These are phyloP conservation scores for Psittacula echo DNA, from an alignment of 2,797 vertebrate genomes.

Conservation along the genomic window DNA sequence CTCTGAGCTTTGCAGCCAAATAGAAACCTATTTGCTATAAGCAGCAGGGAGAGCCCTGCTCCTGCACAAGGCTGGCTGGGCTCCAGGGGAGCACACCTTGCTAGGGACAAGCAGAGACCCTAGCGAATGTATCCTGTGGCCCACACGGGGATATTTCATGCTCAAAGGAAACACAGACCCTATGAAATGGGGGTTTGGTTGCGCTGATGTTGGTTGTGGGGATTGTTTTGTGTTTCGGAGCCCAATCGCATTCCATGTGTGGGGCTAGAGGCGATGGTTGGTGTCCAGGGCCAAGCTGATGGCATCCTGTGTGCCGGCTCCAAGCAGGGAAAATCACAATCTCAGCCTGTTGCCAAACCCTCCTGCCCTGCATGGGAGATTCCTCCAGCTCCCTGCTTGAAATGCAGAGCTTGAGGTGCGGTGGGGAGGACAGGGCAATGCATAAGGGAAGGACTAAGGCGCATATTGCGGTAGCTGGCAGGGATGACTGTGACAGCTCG, in stretches of 20 bases:
- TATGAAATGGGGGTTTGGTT: neutral
- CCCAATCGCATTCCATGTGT: neutral
- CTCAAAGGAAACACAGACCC: neutral
- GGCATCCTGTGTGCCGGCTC: neutral
- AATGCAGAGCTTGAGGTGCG: neutral
- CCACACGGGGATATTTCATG: fast-evolving
- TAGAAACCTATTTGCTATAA: neutral
- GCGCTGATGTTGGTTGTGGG: neutral
- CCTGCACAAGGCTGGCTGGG: neutral
- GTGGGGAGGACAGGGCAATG: neutral
- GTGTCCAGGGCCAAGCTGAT: neutral
- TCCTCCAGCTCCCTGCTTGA: neutral
- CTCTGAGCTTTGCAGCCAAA: neutral
- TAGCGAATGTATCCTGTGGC: neutral
- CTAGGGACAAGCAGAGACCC: neutral
- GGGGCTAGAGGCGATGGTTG: fast-evolving
- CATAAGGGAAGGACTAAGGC: neutral
- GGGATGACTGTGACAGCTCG: neutral
- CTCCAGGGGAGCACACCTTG: neutral
- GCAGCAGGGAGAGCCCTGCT: neutral
- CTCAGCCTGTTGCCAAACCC: neutral
- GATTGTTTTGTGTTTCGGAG: neutral
- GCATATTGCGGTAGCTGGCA: neutral
- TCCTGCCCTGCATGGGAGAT: fast-evolving
- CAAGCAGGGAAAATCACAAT: neutral